phyloP scores from a whole-genome alignment of 2,113 vertebrate species.

The Chloroceryle aenea region DNA sequence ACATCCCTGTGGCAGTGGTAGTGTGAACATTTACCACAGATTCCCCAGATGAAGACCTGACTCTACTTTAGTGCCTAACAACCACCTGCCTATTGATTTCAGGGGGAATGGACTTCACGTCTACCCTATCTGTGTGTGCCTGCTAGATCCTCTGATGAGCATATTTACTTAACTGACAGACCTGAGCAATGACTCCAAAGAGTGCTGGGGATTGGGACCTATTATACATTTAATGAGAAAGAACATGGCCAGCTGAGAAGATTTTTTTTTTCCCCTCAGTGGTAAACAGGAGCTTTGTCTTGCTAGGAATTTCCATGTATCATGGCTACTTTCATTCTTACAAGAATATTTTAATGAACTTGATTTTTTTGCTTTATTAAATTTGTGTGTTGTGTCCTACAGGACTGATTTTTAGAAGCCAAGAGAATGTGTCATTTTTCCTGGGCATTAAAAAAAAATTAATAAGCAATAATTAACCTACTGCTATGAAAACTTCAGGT shows the following conservation, averaged over 20 bases:
- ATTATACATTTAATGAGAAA: background rate
- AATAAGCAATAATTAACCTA: background rate
- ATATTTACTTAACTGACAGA: slow-evolving; percentile 31
- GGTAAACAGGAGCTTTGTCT: background rate
- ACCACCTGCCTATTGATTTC: background rate
- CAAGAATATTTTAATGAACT: background rate
- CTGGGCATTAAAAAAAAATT: background rate
- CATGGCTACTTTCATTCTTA: background rate
- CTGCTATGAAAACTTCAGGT: background rate
- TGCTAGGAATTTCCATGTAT: background rate
- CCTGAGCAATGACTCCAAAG: background rate
- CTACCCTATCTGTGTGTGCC: background rate
- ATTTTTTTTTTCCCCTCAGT: background rate
- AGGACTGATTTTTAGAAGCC: background rate
- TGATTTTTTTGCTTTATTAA: background rate
- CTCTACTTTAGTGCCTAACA: background rate
- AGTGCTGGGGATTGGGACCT: background rate
- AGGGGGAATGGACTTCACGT: background rate
- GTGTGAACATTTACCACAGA: background rate
- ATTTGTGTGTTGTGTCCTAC: background rate
- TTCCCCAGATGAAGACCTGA: background rate
- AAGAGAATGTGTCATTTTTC: background rate
- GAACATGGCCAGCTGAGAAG: background rate
- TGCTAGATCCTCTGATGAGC: background rate
- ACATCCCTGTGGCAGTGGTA: background rate